Base-by-base conservation (phyloP, 2,113 vertebrate species). In the Spilogale gracilis region DNA sequence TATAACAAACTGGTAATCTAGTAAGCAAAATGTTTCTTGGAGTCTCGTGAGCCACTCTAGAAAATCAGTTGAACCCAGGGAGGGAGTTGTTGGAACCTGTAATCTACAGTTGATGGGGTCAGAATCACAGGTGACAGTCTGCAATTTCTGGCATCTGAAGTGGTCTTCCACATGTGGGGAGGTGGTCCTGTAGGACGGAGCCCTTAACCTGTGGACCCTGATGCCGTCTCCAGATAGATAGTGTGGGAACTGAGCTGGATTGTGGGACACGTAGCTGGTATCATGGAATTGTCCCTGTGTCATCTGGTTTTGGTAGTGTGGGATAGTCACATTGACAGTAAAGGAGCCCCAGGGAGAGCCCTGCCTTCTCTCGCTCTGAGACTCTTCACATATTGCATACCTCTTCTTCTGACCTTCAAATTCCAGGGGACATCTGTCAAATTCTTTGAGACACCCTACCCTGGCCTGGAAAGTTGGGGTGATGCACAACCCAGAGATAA, bases 141-240 rank as follows among this genome's bases (percentile, higher is more conserved):
- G 76, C 4, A 32, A 48, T 81, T 69, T 78, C 17, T 21, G 32
- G 61, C 7, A 12, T 30, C 23, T 6, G 12, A 65, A 54, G 58
- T 6, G 4, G 16, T 13, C n/a, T 16, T 30, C 23, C 6, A 1
- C 4, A 9, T 21, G 21, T 73, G 13, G 18, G 12, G 43, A 7
- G 30, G 23, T 6, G 2, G 50, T 56, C 32, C 52, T 54, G 14
- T 18, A 18, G 61, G 48, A 56, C 7, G 21, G 23, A 56, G 76
- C 23, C 52, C 23, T 67, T 20, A 21, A 43, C 60, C 48, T 45
- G 23, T 8, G 74, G 76, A 23, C 18, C 9, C 48, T 20, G 74
- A 67, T 16, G 18, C 60, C 65, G 11, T 18, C 74, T 54, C 60
- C 9, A 38, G 74, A 23, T 11, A 38, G 48, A 21, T 6, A 12